These are phyloP conservation scores for Gavia stellata DNA, from an alignment of 2,113 vertebrate genomes.

Conservation along the genomic window DNA sequence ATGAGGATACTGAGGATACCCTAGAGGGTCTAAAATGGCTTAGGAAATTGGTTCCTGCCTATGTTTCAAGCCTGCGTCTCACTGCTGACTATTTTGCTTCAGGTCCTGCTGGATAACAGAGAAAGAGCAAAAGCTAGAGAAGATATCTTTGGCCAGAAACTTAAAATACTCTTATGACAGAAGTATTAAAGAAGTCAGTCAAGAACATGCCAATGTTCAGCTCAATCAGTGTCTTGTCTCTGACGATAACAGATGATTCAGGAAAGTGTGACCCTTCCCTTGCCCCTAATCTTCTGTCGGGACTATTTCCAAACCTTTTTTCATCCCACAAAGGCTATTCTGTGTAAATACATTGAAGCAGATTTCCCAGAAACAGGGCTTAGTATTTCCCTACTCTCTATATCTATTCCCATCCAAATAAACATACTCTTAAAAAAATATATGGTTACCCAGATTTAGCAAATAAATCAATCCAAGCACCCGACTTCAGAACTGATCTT, in stretches of 20 bases:
- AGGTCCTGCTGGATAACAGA: not conserved
- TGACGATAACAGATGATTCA: slow-evolving; percentile 20
- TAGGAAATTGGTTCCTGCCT: not conserved
- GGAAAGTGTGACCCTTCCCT: slow-evolving; percentile 28
- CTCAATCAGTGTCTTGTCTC: slow-evolving; percentile 28
- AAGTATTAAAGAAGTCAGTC: slow-evolving; percentile 17
- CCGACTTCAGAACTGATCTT: not conserved
- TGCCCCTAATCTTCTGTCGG: slow-evolving; percentile 23
- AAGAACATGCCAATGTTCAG: slow-evolving; percentile 3
- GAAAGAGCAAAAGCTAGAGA: not conserved
- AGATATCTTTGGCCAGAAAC: not conserved
- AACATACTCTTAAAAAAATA: not conserved
- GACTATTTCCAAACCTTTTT: slow-evolving; percentile 31
- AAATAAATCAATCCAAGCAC: not conserved
- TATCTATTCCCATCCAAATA: not conserved
- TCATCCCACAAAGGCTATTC: slow-evolving; percentile 6
- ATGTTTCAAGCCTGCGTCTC: not conserved
- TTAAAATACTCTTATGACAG: slow-evolving; percentile 14
- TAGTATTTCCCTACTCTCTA: not conserved
- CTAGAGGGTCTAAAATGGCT: not conserved
- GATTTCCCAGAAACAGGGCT: not conserved
- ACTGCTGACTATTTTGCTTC: not conserved
- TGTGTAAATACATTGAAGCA: slow-evolving; percentile 15
- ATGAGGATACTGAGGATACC: not conserved
- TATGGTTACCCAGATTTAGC: not conserved